phyloP scores from a whole-genome alignment of 1,140 invertebrate genomes.

The Drosophila baimaii region DNA sequence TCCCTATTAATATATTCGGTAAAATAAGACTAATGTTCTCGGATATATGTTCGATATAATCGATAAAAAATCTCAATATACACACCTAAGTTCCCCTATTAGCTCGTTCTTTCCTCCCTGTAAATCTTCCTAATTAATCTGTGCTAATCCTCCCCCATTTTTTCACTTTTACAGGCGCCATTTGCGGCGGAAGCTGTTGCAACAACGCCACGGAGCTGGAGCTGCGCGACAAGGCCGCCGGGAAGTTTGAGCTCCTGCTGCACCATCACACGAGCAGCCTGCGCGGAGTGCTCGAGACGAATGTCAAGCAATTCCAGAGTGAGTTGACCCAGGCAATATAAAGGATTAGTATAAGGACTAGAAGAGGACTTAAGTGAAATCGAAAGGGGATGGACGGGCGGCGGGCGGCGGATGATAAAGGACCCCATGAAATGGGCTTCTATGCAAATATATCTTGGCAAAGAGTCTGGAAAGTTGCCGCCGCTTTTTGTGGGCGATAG shows the following conservation, averaged over 20 bases:
- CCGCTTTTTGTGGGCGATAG: slow-evolving; percentile 29
- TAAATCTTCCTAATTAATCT: slow-evolving; percentile 5
- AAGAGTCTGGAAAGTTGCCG: slow-evolving; percentile 59
- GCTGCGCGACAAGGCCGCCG: slow-evolving; percentile 72
- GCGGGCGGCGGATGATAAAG: background rate
- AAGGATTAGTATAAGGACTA: background rate
- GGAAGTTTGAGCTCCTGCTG: slow-evolving; percentile 73
- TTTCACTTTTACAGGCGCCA: slow-evolving; percentile 56
- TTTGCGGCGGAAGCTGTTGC: slow-evolving; percentile 81
- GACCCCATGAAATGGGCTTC: slow-evolving; percentile 41
- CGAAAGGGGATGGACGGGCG: slow-evolving; percentile 15
- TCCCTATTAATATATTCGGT: too few species aligned
- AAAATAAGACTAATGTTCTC: too few species aligned
- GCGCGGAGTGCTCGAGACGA: slow-evolving; percentile 78
- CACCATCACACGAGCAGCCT: slow-evolving; percentile 82
- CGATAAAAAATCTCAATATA: too few species aligned
- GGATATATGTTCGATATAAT: too few species aligned
- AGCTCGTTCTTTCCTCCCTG: background rate
- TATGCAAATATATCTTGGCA: slow-evolving; percentile 62
- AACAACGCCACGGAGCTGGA: slow-evolving; percentile 76
- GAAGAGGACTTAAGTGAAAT: slow-evolving; percentile 8
- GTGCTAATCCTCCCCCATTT: slow-evolving; percentile 2
- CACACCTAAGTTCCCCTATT: too few species aligned
- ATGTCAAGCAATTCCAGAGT: slow-evolving; percentile 78
- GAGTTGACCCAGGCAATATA: slow-evolving; percentile 48